Evolutionary conservation across 2,888 invertebrate species (phyloP).

Genomic region (Ennomos fuscantarius): DNA sequence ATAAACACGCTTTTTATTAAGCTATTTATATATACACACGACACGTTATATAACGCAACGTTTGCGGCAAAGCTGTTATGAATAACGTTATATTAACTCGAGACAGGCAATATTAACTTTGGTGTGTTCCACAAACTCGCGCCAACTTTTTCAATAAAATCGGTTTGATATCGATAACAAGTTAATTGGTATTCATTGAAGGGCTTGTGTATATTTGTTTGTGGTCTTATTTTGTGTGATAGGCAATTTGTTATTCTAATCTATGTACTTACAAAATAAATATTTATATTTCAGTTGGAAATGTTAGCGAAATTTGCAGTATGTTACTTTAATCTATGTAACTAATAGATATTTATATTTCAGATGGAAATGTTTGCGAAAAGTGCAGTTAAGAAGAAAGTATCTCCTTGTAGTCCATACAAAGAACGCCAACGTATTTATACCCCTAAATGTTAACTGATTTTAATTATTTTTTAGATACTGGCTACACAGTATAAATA

Average conservation of each 20-base stretch:
- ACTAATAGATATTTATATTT: not conserved
- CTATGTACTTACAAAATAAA: not conserved
- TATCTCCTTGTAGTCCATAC: too few species aligned
- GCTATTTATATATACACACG: conserved; percentile 16
- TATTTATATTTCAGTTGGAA: not conserved
- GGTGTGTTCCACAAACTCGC: conserved; percentile 24
- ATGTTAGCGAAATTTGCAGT: too few species aligned
- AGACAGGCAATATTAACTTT: conserved; percentile 32
- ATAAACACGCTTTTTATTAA: conserved; percentile 30
- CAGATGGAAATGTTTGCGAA: not conserved
- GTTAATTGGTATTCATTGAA: conserved; percentile 35
- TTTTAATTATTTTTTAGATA: too few species aligned
- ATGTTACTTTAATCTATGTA: conserved; percentile 13
- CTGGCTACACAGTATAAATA: too few species aligned
- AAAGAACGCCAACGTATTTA: too few species aligned
- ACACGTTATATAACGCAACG: conserved; percentile 5
- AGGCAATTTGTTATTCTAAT: conserved; percentile 21
- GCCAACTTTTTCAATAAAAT: conserved; percentile 46
- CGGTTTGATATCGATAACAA: conserved; percentile 36
- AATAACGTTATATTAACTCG: conserved; percentile 28
- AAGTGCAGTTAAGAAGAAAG: too few species aligned
- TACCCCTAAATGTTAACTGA: too few species aligned
- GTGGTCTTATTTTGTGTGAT: conserved; percentile 17
- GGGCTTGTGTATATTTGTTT: conserved; percentile 23
- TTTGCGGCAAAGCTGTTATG: conserved; percentile 18